Percentiles rank a stretch among this genome's conserved stretches.
Evolutionary conservation across 2,797 vertebrate species (phyloP).

Genomic region (Aplochiton taeniatus): DNA sequence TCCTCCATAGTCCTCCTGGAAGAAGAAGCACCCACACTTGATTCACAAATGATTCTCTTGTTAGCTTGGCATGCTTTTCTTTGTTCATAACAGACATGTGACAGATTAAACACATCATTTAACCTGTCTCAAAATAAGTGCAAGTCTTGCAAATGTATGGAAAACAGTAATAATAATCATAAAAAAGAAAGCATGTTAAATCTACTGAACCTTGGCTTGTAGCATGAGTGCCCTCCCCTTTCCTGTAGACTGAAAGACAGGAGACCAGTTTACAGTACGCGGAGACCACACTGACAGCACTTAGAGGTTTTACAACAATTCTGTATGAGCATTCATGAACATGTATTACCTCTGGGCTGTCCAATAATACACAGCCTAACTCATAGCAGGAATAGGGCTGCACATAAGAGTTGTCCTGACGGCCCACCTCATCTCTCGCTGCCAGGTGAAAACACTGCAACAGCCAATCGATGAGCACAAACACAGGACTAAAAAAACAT

Average conservation of each 20-base stretch:
- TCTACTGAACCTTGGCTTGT: conserved; percentile 90
- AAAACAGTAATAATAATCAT: background rate
- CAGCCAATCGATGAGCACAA: background rate
- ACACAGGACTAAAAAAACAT: background rate
- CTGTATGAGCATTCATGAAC: background rate
- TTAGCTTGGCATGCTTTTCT: too few species aligned
- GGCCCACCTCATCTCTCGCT: conserved; percentile 86
- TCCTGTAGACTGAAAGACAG: conserved; percentile 80
- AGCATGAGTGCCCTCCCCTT: conserved; percentile 89
- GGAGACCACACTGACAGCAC: conserved; percentile 15
- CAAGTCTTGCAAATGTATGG: background rate
- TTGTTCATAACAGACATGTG: background rate
- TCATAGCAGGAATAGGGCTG: conserved; percentile 98
- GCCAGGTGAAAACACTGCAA: conserved; percentile 90
- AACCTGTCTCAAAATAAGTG: background rate
- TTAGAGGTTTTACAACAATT: conserved; percentile 2
- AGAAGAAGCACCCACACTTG: conserved; percentile 13
- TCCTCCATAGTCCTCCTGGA: conserved; percentile 92
- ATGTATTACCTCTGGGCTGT: conserved; percentile 83
- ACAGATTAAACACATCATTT: background rate
- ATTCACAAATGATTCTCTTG: background rate
- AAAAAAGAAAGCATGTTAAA: background rate
- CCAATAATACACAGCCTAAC: conserved; percentile 90
- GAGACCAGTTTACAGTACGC: conserved; percentile 30
- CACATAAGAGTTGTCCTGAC: conserved; percentile 88